These are phyloP conservation scores for Exephanes ischioxanthus DNA, from an alignment of 2,888 invertebrate species.

Conservation along the genomic window DNA sequence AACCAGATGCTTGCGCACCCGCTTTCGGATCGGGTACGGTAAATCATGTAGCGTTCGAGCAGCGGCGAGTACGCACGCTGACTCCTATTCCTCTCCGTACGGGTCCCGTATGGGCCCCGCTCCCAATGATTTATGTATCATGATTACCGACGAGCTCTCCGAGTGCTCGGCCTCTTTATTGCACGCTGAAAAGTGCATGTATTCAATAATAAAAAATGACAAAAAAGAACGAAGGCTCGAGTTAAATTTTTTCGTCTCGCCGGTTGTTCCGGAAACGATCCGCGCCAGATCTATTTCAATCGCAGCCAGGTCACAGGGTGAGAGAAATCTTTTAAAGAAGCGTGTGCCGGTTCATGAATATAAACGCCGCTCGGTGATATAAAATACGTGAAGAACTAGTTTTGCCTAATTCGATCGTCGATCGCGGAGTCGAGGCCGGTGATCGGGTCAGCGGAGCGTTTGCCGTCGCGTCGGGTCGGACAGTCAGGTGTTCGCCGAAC, in stretches of 20 bases:
- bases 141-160: constrained; percentile 49
- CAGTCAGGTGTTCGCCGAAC: constrained; percentile 54
- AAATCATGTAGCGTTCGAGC: constrained; percentile 49
- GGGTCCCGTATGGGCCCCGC: constrained; percentile 14
- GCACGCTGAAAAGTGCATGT: constrained; percentile 4
- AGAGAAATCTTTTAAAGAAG: background rate
- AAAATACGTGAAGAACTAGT: constrained; percentile 68
- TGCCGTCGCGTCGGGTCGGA: constrained; percentile 53
- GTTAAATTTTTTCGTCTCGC: background rate
- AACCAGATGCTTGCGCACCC: constrained; percentile 45
- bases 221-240: background rate
- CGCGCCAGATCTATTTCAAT: background rate
- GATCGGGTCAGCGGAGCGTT: constrained; percentile 55
- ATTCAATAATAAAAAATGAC: background rate
- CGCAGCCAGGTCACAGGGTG: background rate
- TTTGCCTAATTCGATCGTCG: constrained; percentile 60
- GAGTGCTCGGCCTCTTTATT: constrained; percentile 39
- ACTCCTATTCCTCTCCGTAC: constrained; percentile 48
- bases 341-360: background rate
- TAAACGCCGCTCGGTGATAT: constrained; percentile 41
- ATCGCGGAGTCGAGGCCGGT: constrained; percentile 56
- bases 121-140: constrained; percentile 50
- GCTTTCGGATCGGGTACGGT: constrained; percentile 52
- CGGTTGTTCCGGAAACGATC: background rate
- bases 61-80: constrained; percentile 24